A percentile compares a stretch with the other conserved stretches of the same genome.
These are phyloP conservation scores for Siniperca undulata DNA, from an alignment of 2,797 vertebrate genomes.

Conservation along the genomic window DNA sequence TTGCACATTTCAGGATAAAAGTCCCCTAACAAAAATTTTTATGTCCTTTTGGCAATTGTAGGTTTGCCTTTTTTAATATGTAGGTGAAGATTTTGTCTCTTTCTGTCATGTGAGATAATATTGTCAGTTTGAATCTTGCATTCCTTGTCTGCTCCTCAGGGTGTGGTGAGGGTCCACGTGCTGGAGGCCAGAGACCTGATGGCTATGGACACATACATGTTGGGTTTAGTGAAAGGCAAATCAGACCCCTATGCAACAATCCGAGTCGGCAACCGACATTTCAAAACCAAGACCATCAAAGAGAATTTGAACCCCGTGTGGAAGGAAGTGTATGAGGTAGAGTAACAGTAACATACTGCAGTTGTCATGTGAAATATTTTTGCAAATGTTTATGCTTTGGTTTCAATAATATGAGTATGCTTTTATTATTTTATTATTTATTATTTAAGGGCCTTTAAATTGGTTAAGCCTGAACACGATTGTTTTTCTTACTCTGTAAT, in stretches of 20 bases:
- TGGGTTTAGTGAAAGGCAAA: slow-evolving; percentile 92
- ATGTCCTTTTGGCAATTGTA: neutral
- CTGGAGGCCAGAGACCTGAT: slow-evolving; percentile 91
- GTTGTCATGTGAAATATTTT: neutral
- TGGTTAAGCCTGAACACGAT: neutral
- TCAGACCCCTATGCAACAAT: slow-evolving; percentile 94
- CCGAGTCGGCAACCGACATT: slow-evolving; percentile 86
- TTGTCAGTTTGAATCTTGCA: neutral
- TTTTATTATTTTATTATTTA: neutral
- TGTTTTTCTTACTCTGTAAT: neutral
- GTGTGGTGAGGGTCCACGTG: slow-evolving; percentile 91
- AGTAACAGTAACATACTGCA: neutral
- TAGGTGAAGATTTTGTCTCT: neutral
- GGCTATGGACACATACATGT: slow-evolving; percentile 92
- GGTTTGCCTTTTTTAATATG: neutral
- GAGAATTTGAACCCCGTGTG: slow-evolving; percentile 90
- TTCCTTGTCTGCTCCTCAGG: slow-evolving; percentile 82
- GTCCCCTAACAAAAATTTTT: neutral
- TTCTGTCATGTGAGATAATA: neutral
- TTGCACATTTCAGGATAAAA: neutral
- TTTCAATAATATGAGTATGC: neutral
- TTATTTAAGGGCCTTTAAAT: neutral
- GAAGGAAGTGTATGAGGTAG: slow-evolving; percentile 95
- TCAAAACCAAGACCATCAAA: slow-evolving; percentile 91
- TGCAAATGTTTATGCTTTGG: neutral